phyloP scores from a whole-genome alignment of 2,797 vertebrate genomes.

The Helicolenus hilgendorfi region DNA sequence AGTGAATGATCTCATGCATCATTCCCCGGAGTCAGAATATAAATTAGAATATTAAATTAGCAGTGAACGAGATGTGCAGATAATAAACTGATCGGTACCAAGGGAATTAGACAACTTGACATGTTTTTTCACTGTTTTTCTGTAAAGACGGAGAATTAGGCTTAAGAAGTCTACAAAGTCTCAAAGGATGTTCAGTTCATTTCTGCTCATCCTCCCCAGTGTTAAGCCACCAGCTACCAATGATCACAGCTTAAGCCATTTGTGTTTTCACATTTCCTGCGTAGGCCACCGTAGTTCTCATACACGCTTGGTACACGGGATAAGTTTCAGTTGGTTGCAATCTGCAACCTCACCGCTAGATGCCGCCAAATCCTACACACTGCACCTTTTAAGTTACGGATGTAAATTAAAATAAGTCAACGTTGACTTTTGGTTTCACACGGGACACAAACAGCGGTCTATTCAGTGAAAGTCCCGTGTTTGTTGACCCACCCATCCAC shows the following conservation, averaged over 20 bases:
- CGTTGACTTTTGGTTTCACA: too few relatives aligned
- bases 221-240: conserved; percentile 7
- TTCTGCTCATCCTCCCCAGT: conserved; percentile 13
- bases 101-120: neutral
- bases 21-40: neutral
- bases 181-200: neutral
- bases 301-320: too few relatives aligned
- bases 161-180: neutral
- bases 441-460: too few relatives aligned
- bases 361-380: too few relatives aligned
- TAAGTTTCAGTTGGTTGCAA: too few relatives aligned
- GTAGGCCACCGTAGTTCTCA: too few relatives aligned
- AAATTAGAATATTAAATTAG: neutral
- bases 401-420: too few relatives aligned
- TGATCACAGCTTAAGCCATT: neutral
- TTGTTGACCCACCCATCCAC: too few relatives aligned
- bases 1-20: neutral
- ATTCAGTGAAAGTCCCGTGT: too few relatives aligned
- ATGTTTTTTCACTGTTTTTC: neutral
- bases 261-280: too few relatives aligned
- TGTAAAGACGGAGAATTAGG: neutral
- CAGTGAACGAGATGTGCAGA: neutral
- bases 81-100: neutral
- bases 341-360: too few relatives aligned
- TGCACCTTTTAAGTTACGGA: too few relatives aligned